These are phyloP conservation scores for Brenthis daphne DNA, from an alignment of 2,888 invertebrate genomes.

Conservation along the genomic window DNA sequence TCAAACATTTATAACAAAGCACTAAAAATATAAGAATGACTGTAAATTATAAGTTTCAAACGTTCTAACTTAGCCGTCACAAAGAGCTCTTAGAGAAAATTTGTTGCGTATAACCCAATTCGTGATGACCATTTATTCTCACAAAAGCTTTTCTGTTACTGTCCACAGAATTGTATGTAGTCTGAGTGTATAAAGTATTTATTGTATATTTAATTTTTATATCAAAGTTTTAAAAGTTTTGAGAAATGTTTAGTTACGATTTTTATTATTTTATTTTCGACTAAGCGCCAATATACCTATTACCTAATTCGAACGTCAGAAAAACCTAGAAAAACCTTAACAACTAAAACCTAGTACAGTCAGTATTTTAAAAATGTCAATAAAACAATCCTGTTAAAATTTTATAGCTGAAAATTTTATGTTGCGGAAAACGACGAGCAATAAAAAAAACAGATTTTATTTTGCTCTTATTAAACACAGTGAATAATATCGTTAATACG, in stretches of 20 bases:
- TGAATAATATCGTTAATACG: not conserved
- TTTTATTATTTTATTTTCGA: no score
- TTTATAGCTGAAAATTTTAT: constrained; percentile 8
- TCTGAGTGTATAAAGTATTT: constrained; percentile 3
- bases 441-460: constrained; percentile 1
- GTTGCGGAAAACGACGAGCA: constrained; percentile 8
- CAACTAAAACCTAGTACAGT: no score
- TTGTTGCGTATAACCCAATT: constrained; percentile 16
- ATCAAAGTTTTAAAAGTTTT: not conserved
- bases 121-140: constrained; percentile 25
- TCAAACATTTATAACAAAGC: no score
- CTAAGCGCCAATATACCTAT: no score
- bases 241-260: no score
- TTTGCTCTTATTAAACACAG: not conserved
- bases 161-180: not conserved
- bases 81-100: constrained; percentile 15
- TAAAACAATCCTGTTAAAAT: not conserved
- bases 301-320: no score
- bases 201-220: not conserved
- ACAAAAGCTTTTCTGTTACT: constrained; percentile 8
- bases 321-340: no score
- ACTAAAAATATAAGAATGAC: not conserved
- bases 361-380: not conserved
- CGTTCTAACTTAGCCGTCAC: not conserved
- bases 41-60: not conserved